Percentiles rank a stretch among this genome's conserved stretches.
phyloP scores from a whole-genome alignment of 2,113 vertebrate genomes.

The Psilopogon haemacephalus region DNA sequence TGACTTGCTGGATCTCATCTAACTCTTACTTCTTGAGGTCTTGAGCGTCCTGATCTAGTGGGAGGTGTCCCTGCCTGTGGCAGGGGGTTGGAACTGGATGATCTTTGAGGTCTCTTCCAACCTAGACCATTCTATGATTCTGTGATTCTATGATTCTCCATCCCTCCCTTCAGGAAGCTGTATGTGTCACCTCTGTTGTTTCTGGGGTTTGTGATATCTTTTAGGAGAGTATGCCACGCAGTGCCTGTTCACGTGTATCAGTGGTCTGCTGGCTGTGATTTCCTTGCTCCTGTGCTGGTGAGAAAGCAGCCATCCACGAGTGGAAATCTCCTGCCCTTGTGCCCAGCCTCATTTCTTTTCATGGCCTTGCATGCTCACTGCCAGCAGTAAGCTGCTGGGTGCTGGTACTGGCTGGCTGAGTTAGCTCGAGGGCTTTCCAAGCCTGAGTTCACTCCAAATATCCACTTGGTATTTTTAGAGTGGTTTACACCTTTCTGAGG shows the following conservation, averaged over 20 bases:
- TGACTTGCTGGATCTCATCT: background rate
- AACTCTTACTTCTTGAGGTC: background rate
- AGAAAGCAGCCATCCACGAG: background rate
- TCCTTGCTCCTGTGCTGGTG: background rate
- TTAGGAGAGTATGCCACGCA: background rate
- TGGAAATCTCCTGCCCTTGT: background rate
- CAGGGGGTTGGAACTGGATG: too few relatives aligned
- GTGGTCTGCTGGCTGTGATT: background rate
- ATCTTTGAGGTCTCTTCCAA: too few relatives aligned
- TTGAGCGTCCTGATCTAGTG: too few relatives aligned
- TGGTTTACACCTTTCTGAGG: background rate
- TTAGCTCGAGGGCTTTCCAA: background rate
- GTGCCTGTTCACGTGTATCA: background rate
- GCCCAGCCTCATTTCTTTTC: background rate
- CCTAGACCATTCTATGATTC: too few relatives aligned
- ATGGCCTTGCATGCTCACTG: background rate
- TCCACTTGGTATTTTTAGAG: background rate
- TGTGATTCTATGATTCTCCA: too few relatives aligned
- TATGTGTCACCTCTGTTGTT: background rate
- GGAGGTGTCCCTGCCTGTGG: too few relatives aligned
- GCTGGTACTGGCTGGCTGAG: background rate
- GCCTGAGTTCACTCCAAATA: background rate
- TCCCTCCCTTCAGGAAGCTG: background rate
- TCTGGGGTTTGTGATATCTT: background rate
- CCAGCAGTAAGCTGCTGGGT: background rate